phyloP scores from a whole-genome alignment of 1,140 invertebrate species.

The Diorhabda carinulata region DNA sequence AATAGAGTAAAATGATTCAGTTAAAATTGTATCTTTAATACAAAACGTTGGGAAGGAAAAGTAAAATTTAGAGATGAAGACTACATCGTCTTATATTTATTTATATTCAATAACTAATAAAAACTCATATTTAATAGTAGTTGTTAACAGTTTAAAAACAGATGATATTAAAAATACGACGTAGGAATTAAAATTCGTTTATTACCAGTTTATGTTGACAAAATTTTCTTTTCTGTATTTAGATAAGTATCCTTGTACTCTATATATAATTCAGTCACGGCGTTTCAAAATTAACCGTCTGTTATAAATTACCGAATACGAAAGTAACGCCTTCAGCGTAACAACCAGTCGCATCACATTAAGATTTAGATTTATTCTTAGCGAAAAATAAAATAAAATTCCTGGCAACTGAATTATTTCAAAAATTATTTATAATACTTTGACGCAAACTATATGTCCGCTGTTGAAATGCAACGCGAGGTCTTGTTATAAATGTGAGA shows the following conservation, averaged over 20 bases:
- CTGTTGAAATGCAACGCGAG: background rate
- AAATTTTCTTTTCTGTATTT: background rate
- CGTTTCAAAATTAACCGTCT: background rate
- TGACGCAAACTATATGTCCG: background rate
- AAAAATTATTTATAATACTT: background rate
- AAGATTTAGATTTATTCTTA: constrained; percentile 1
- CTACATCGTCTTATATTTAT: no score
- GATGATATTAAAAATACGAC: no score
- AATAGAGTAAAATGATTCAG: no score
- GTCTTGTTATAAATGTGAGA: background rate
- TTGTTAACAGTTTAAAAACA: no score
- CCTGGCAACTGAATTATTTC: background rate
- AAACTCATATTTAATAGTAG: no score
- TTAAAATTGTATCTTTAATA: no score
- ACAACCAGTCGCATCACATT: constrained; percentile 1
- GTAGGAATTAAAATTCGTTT: no score
- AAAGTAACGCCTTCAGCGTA: constrained; percentile 1
- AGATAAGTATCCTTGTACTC: constrained; percentile 2
- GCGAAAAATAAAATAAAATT: constrained; percentile 3
- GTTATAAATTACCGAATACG: background rate
- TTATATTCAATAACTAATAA: no score
- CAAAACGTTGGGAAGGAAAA: no score
- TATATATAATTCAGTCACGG: constrained; percentile 2
- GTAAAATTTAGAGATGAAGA: no score
- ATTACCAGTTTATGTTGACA: no score